Percentiles rank a stretch among this genome's conserved stretches.
Evolutionary conservation across 2,888 invertebrate genomes (phyloP).

Genomic region (Villa cingulata): DNA sequence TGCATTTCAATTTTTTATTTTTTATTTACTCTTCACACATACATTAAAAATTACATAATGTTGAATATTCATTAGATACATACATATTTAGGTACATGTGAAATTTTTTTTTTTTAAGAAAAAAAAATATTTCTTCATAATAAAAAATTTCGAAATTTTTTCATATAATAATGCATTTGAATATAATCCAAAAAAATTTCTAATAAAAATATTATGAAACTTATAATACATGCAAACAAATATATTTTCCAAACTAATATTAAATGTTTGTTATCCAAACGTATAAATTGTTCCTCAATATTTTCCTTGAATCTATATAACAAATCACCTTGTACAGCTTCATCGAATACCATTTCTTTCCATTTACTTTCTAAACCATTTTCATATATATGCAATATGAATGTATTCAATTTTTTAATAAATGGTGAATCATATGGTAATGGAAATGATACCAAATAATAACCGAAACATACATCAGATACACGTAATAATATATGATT

Average conservation of each 20-base stretch:
- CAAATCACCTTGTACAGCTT: slow-evolving; percentile 1
- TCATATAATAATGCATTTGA: too few species aligned
- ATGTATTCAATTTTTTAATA: slow-evolving; percentile 18
- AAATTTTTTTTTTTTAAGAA: too few species aligned
- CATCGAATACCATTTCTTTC: slow-evolving; percentile 4
- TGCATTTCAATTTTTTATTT: too few species aligned
- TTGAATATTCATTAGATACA: too few species aligned
- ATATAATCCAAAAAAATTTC: too few species aligned
- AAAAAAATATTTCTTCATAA: too few species aligned
- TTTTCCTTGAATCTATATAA: neutral
- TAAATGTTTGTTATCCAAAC: neutral
- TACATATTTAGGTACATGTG: too few species aligned
- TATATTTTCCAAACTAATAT: slow-evolving; percentile 3
- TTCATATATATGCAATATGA: slow-evolving; percentile 15
- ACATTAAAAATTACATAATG: too few species aligned
- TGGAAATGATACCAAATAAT: slow-evolving; percentile 19
- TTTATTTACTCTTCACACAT: too few species aligned
- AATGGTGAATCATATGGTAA: slow-evolving; percentile 20
- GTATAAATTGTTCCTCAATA: neutral
- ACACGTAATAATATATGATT: slow-evolving; percentile 15
- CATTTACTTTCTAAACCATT: slow-evolving; percentile 20
- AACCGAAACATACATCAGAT: slow-evolving; percentile 17
- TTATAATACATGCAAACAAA: neutral
- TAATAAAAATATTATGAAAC: neutral
- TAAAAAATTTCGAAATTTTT: too few species aligned